Evolutionary conservation across 2,113 vertebrate species (phyloP).

Genomic region (Kryptolebias marmoratus): DNA sequence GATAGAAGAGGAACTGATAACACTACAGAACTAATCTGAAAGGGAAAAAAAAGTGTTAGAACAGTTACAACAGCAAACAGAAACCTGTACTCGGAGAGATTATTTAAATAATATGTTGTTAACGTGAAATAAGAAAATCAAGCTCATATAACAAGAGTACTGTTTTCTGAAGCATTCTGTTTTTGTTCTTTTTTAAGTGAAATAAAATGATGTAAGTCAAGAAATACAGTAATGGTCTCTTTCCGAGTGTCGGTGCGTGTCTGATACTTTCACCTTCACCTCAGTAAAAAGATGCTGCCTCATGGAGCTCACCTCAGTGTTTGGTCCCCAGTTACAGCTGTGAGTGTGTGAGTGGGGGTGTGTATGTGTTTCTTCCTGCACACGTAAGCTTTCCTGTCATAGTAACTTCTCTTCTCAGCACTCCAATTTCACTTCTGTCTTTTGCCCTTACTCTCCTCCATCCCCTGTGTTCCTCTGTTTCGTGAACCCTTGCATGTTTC

Average conservation of each 20-base stretch:
- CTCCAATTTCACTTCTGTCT: constrained; percentile 76
- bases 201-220: neutral
- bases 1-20: constrained; percentile 27
- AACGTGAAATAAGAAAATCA: neutral
- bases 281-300: constrained; percentile 48
- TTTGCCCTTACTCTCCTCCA: constrained; percentile 59
- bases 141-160: neutral
- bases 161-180: neutral
- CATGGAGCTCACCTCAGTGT: constrained; percentile 32
- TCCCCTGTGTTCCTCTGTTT: constrained; percentile 66
- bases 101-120: neutral
- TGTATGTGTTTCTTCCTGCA: neutral
- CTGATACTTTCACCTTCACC: constrained; percentile 44
- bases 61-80: constrained; percentile 16
- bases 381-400: neutral
- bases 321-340: constrained; percentile 24
- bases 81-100: neutral
- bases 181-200: constrained; percentile 7
- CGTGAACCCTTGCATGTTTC: neutral
- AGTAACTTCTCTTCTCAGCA: constrained; percentile 26
- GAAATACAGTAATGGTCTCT: neutral
- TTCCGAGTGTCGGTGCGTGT: constrained; percentile 1
- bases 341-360: constrained; percentile 13
- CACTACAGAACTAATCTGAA: neutral
- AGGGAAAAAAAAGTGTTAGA: neutral